A percentile compares a stretch with the other conserved stretches of the same genome.
Evolutionary conservation across 1,140 invertebrate genomes (phyloP).

Genomic region (Drosophila varians): DNA sequence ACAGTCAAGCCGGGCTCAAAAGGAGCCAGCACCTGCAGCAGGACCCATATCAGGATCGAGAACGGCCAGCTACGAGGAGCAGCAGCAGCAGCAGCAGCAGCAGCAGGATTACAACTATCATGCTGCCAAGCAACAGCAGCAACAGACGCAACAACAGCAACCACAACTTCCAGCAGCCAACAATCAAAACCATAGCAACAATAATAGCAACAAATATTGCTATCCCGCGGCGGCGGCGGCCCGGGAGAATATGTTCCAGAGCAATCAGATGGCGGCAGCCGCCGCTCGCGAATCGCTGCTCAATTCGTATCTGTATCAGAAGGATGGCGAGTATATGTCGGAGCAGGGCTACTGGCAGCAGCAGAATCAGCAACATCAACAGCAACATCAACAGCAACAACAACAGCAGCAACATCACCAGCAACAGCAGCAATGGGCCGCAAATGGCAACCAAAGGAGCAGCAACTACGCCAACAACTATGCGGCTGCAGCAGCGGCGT

Average conservation of each 20-base stretch:
- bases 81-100: constrained; percentile 45
- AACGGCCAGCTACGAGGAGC: constrained; percentile 59
- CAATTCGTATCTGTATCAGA: constrained; percentile 71
- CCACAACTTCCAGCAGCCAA: constrained; percentile 50
- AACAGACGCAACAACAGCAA: constrained; percentile 42
- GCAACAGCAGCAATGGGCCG: constrained; percentile 46
- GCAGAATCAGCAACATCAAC: constrained; percentile 28
- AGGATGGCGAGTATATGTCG: constrained; percentile 56
- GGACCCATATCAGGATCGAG: constrained; percentile 12
- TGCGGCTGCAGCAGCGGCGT: constrained; percentile 66
- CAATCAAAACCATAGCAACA: constrained; percentile 70
- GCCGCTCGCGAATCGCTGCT: constrained; percentile 52
- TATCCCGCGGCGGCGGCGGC: constrained; percentile 61
- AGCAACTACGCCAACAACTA: constrained; percentile 68
- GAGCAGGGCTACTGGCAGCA: constrained; percentile 70
- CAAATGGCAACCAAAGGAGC: constrained; percentile 31
- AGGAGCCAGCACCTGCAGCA: constrained; percentile 73
- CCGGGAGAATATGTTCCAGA: constrained; percentile 76
- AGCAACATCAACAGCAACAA: constrained; percentile 28
- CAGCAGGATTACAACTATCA: constrained; percentile 17
- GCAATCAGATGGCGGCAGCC: constrained; percentile 60
- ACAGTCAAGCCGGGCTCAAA: constrained; percentile 84
- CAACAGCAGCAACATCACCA: constrained; percentile 41
- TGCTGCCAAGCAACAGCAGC: constrained; percentile 25
- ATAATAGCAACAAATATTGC: constrained; percentile 60